These are phyloP conservation scores for Anolis apletophallus DNA, from an alignment of 2,797 vertebrate species.

Conservation along the genomic window DNA sequence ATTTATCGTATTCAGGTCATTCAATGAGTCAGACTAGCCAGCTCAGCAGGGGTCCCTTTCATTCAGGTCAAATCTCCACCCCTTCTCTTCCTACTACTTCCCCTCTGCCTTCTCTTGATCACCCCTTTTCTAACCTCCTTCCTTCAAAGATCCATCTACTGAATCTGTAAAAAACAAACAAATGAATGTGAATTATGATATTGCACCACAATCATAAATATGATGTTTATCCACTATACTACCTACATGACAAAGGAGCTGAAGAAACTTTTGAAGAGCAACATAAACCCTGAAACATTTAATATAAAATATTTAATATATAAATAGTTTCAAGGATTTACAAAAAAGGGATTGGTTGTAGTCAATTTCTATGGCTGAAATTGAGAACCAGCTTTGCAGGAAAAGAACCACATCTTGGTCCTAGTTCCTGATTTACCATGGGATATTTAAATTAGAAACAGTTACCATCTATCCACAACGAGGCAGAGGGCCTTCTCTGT, in stretches of 20 bases:
- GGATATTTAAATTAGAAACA: not conserved
- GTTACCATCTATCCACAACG: too few species aligned
- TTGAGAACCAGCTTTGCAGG: not conserved
- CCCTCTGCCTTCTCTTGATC: slow-evolving; percentile 59
- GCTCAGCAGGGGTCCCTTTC: slow-evolving; percentile 85
- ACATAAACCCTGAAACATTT: not conserved
- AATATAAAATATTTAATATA: too few species aligned
- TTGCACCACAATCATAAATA: not conserved
- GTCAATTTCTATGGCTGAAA: not conserved
- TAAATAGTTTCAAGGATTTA: not conserved
- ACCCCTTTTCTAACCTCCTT: slow-evolving; percentile 56
- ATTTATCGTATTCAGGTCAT: slow-evolving; percentile 93
- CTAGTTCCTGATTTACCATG: not conserved
- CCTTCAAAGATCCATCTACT: slow-evolving; percentile 50
- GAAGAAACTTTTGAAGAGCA: slow-evolving; percentile 15
- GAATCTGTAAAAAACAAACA: slow-evolving; percentile 64
- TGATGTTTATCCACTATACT: slow-evolving; percentile 13
- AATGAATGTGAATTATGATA: slow-evolving; percentile 30
- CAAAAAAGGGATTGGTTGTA: not conserved
- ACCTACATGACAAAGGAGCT: slow-evolving; percentile 43
- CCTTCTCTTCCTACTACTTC: slow-evolving; percentile 77
- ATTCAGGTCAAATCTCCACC: slow-evolving; percentile 79
- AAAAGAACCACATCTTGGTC: not conserved
- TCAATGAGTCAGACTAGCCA: slow-evolving; percentile 86
- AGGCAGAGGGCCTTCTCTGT: too few species aligned